Evolutionary conservation across 2,113 vertebrate species (phyloP), one percentile per base, ranked within the genome.

Genomic region (Felis chaus): DNA sequence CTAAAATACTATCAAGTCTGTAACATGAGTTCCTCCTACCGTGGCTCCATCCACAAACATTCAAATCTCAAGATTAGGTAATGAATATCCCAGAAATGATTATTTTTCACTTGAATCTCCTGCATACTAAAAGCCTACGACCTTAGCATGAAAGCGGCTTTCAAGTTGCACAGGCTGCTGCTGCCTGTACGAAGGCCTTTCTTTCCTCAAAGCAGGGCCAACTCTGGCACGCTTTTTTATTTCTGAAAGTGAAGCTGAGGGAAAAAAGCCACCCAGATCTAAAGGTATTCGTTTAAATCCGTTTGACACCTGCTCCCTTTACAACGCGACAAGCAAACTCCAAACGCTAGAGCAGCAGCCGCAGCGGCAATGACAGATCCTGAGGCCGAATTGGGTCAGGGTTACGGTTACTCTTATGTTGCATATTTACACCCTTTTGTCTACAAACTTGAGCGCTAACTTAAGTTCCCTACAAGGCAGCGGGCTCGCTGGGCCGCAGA

Each of bases 371-470:
- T 1, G 53, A 71, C 96, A 76, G 81, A 79, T 19, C 73, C 13
- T 0, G 55, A 71, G 66, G 91, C 94, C 80, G 6, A 82, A 81
- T 0, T 36, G 89, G 97, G 94, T 96, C 96, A 79, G 91, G 88
- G 68, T 89, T 84, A 79, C 69, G 21, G 88, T 48, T 84, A 69
- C 96, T 48, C 83, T 80, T 15, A 4, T 1, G 66, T 1, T 36
- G 78, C 85, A 8, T 33, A 53, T 39, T 61, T 21, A 83, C 73
- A 63, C 88, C 93, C 93, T 94, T 96, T 94, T 94, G 95, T 89
- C 97, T 79, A 48, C 85, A 83, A 95, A 98, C 98, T 97, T 91
- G 91, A 10, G 76, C 12, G 23, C 95, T n/a, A 96, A 95, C 91
- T 97, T 63, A 41, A 45, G 84, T 74, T 81, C 69, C 45, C n/a